These are phyloP conservation scores for Hipposideros larvatus DNA, from an alignment of 2,797 vertebrate species.

Conservation along the genomic window DNA sequence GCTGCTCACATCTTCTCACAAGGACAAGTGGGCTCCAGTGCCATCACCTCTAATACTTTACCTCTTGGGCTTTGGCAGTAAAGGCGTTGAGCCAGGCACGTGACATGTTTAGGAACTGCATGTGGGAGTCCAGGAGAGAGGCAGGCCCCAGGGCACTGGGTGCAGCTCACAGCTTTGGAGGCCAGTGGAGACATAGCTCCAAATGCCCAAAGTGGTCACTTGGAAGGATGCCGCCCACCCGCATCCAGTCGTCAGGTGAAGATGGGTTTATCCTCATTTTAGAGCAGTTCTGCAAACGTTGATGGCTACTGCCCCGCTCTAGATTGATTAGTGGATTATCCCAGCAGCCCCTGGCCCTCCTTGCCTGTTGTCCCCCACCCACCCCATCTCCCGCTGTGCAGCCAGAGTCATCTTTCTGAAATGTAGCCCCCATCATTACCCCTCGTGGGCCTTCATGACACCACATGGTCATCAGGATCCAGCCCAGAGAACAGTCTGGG, in stretches of 20 bases:
- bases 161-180: not conserved
- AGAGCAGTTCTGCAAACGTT: not conserved
- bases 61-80: not conserved
- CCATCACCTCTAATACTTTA: not conserved
- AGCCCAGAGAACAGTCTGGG: not conserved
- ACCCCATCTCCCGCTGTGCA: not conserved
- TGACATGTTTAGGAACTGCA: not conserved
- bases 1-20: not conserved
- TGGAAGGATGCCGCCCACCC: fast-evolving
- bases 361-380: not conserved
- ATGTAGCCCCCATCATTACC: not conserved
- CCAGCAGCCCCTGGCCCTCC: not conserved
- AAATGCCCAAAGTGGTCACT: fast-evolving
- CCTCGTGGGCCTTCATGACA: not conserved
- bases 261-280: not conserved
- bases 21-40: not conserved
- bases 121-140: not conserved
- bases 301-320: not conserved
- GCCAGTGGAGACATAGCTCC: not conserved
- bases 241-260: not conserved
- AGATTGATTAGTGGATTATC: not conserved
- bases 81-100: too few relatives aligned
- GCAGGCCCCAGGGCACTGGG: not conserved
- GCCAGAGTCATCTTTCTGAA: not conserved
- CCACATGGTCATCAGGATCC: not conserved